Evolutionary conservation across 1,140 invertebrate species (phyloP).

Genomic region (Trachelipus rathkii): DNA sequence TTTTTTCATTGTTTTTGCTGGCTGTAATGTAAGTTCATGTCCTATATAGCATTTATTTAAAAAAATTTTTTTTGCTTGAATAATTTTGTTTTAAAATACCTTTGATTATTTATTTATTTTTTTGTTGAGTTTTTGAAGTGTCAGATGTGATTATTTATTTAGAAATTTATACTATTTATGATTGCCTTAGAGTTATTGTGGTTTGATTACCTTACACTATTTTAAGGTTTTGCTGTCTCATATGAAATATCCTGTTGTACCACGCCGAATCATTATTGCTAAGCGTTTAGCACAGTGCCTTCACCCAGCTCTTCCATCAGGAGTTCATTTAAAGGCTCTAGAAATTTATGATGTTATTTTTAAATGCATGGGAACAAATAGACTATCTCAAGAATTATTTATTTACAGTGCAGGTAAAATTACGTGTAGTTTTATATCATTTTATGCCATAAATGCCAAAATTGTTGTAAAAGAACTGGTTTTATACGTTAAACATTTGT

Average conservation of each 20-base stretch:
- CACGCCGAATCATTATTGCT: slow-evolving; percentile 81
- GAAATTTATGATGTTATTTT: slow-evolving; percentile 94
- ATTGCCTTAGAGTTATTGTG: background rate
- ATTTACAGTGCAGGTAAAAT: slow-evolving; percentile 71
- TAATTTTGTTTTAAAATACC: background rate
- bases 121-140: background rate
- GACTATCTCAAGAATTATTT: slow-evolving; percentile 77
- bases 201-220: background rate
- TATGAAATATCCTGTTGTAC: slow-evolving; percentile 83
- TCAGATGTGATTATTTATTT: background rate
- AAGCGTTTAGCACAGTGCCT: slow-evolving; percentile 92
- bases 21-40: too few relatives aligned
- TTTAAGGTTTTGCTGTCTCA: slow-evolving; percentile 66
- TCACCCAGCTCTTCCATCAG: slow-evolving; percentile 84
- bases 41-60: background rate
- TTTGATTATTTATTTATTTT: background rate
- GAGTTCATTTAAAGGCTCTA: slow-evolving; percentile 87
- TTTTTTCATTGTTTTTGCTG: too few relatives aligned
- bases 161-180: background rate
- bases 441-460: too few relatives aligned
- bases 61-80: background rate
- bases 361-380: slow-evolving; percentile 78
- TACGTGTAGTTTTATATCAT: too few relatives aligned
- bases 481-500: too few relatives aligned
- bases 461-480: too few relatives aligned